phyloP scores from a whole-genome alignment of 2,797 vertebrate species.

The Acanthurus leucopareius region DNA sequence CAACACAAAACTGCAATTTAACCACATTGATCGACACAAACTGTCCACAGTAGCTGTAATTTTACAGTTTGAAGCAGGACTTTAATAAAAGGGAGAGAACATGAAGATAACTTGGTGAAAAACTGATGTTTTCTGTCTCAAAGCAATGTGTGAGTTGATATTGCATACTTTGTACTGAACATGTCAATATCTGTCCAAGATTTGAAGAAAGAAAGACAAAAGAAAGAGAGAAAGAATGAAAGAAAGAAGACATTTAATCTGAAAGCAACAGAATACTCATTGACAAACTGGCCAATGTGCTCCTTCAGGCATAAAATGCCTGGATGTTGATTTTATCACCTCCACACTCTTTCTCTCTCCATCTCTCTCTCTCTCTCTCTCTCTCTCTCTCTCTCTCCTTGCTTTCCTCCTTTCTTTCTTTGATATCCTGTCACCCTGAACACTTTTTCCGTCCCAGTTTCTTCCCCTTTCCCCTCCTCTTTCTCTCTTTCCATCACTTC shows the following conservation, averaged over 20 bases:
- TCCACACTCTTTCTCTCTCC: conserved; percentile 5
- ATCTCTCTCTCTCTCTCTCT: conserved; percentile 9
- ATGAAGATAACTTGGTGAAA: not conserved
- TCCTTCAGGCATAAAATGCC: conserved; percentile 30
- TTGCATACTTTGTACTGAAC: not conserved
- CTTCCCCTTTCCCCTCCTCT: conserved; percentile 21
- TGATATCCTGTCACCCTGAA: conserved; percentile 45
- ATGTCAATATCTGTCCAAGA: not conserved
- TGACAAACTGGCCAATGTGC: conserved; percentile 11
- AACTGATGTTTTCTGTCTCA: not conserved
- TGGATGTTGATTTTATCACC: conserved; percentile 28
- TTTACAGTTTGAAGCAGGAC: not conserved
- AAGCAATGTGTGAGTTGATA: not conserved
- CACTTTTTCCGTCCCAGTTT: conserved; percentile 21
- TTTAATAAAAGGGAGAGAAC: not conserved
- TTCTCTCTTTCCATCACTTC: conserved; percentile 56
- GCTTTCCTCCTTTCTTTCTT: conserved; percentile 33
- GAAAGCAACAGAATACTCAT: not conserved
- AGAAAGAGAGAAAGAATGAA: not conserved
- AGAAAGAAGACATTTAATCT: conserved; percentile 7
- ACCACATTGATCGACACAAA: not conserved
- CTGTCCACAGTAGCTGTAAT: not conserved
- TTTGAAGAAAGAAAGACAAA: not conserved
- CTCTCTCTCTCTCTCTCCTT: conserved; percentile 11
- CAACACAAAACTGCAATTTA: not conserved